A percentile compares a stretch with the other conserved stretches of the same genome.
phyloP scores from a whole-genome alignment of 2,888 invertebrate species.

The Papilio demoleus region DNA sequence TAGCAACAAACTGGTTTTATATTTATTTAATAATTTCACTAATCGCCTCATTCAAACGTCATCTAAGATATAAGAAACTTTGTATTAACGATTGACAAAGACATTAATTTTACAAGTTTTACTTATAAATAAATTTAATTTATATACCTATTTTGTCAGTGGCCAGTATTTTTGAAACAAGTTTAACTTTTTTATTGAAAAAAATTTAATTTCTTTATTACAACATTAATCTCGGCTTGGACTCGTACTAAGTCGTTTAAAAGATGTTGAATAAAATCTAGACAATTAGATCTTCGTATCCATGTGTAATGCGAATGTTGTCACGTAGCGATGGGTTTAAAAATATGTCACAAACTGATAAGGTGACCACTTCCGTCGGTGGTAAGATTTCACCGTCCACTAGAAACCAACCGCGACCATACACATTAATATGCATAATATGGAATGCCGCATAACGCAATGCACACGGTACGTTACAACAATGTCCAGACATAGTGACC shows the following conservation, averaged over 20 bases:
- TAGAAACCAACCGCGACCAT: slow-evolving; percentile 46
- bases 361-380: slow-evolving; percentile 72
- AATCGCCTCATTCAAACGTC: slow-evolving; percentile 5
- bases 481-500: not conserved
- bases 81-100: not conserved
- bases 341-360: slow-evolving; percentile 73
- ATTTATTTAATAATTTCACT: slow-evolving; percentile 35
- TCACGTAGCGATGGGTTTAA: slow-evolving; percentile 61
- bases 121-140: not conserved
- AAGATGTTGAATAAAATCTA: slow-evolving; percentile 8
- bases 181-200: not conserved
- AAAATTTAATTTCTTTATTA: not conserved
- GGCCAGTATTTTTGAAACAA: not conserved
- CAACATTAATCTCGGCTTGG: not conserved
- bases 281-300: no score
- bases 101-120: not conserved
- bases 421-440: slow-evolving; percentile 51
- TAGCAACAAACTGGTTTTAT: slow-evolving; percentile 31
- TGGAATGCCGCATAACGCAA: slow-evolving; percentile 34
- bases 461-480: slow-evolving; percentile 2
- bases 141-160: not conserved
- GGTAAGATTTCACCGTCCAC: slow-evolving; percentile 61
- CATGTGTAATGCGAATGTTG: slow-evolving; percentile 57
- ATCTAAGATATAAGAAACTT: not conserved
- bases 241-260: not conserved